Percentiles rank a stretch among this genome's conserved stretches.
Evolutionary conservation across 2,113 vertebrate species (phyloP).

Genomic region (Oxyura jamaicensis): DNA sequence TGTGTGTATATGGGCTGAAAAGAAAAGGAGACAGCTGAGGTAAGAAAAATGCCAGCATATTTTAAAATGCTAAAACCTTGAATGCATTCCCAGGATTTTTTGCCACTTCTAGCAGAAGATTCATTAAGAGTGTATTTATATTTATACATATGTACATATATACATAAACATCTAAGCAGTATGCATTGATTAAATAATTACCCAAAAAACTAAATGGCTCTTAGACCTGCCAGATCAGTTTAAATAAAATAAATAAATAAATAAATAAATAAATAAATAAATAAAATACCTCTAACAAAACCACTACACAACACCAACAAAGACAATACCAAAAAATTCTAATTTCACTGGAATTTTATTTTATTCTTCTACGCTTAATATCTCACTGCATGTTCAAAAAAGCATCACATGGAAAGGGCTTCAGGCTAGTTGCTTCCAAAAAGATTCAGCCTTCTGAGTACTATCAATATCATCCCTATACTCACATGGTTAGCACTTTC

Average conservation of each 20-base stretch:
- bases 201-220: background rate
- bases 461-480: conserved; percentile 79
- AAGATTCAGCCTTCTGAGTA: conserved; percentile 75
- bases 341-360: conserved; percentile 75
- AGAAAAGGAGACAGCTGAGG: background rate
- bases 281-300: background rate
- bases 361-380: conserved; percentile 73
- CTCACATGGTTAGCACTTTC: conserved; percentile 79
- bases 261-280: background rate
- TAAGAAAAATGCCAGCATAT: background rate
- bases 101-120: background rate
- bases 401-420: conserved; percentile 73
- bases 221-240: background rate
- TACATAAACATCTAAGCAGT: background rate
- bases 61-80: background rate
- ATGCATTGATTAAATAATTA: conserved; percentile 43
- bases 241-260: background rate
- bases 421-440: conserved; percentile 73
- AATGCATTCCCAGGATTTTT: background rate
- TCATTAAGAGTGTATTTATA: background rate
- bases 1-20: background rate
- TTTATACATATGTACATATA: background rate
- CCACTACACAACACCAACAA: conserved; percentile 11
- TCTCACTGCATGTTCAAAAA: conserved; percentile 79
- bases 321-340: conserved; percentile 26